phyloP scores from a whole-genome alignment of 2,113 vertebrate species.

The Pseudorasbora parva region DNA sequence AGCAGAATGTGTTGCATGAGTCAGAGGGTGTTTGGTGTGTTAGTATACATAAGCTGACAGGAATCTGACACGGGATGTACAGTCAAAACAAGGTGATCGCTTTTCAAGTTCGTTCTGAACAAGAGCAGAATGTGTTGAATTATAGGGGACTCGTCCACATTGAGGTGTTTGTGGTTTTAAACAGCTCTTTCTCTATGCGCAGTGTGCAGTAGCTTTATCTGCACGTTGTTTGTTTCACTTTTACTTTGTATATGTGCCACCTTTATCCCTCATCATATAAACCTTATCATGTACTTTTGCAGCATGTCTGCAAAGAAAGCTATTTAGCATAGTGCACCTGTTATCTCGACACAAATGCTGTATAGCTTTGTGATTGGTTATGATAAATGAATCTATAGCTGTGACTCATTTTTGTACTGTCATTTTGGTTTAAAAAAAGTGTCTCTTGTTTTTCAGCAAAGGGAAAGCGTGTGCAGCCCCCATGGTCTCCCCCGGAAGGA shows the following conservation, averaged over 20 bases:
- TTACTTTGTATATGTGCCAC: background rate
- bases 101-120: background rate
- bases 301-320: background rate
- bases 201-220: background rate
- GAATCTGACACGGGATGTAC: too few species aligned
- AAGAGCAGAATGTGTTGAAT: background rate
- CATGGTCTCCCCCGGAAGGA: conserved; percentile 83
- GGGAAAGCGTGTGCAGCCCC: conserved; percentile 83
- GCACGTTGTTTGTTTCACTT: background rate
- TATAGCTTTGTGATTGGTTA: background rate
- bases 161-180: conserved; percentile 1
- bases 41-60: background rate
- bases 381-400: background rate
- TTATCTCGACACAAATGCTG: background rate
- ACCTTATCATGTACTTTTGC: background rate
- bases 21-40: background rate
- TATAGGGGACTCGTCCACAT: background rate
- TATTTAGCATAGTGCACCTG: background rate
- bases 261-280: background rate
- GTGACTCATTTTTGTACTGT: background rate
- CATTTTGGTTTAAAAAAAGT: conserved; percentile 1
- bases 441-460: conserved; percentile 75
- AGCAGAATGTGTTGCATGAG: background rate
- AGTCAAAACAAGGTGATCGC: background rate
- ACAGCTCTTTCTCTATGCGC: too few species aligned